A percentile compares a stretch with the other conserved stretches of the same genome.
Evolutionary conservation across 2,888 invertebrate species (phyloP).

Genomic region (Hydrotaea diabolus): DNA sequence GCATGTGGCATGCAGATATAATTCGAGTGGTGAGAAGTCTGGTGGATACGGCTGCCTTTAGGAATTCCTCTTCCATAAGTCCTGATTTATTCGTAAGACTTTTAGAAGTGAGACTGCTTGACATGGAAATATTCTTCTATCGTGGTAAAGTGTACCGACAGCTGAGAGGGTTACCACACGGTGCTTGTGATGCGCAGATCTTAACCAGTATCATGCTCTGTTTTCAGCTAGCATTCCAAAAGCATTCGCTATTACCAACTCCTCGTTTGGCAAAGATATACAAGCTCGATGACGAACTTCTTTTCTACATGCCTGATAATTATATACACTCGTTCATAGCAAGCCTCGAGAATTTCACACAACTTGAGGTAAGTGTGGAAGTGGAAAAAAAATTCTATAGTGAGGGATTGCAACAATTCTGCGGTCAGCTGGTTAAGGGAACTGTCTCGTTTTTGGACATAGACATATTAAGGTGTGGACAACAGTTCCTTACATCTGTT

Average conservation of each 20-base stretch:
- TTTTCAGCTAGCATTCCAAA: background rate
- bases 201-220: background rate
- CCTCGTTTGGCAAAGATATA: background rate
- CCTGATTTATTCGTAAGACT: background rate
- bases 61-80: background rate
- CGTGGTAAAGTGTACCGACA: background rate
- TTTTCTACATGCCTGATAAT: background rate
- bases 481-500: background rate
- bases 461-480: background rate
- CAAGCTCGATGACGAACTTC: background rate
- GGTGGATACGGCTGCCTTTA: background rate
- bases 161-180: background rate
- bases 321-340: background rate
- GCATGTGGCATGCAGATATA: background rate
- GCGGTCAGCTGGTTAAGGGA: no score
- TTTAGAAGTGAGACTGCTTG: background rate
- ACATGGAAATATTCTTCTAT: background rate
- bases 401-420: background rate
- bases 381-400: background rate
- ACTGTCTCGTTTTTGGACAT: background rate
- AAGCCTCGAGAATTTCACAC: background rate
- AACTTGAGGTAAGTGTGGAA: background rate
- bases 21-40: background rate
- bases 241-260: background rate
- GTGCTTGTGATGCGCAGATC: background rate